A percentile compares a stretch with the other conserved stretches of the same genome.
Conservation (phyloP, 2,113 vertebrate genomes). For the Leptosomus discolor region DNA sequence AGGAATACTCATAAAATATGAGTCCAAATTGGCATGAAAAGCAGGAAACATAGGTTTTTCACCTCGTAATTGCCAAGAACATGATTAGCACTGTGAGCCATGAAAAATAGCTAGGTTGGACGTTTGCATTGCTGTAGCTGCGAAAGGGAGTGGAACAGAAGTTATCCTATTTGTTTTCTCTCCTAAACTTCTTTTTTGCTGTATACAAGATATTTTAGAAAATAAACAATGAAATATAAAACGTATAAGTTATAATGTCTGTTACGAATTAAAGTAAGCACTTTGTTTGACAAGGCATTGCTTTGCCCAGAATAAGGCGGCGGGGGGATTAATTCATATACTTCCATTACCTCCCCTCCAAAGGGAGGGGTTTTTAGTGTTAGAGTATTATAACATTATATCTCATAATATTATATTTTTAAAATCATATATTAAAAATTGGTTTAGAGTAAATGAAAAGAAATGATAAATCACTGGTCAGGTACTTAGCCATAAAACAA, state of each 20-base stretch:
- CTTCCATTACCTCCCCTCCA: background rate
- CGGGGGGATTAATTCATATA: background rate
- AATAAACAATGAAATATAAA: background rate
- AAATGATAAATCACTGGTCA: background rate
- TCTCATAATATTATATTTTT: background rate
- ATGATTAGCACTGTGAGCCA: background rate
- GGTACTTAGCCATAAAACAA: background rate
- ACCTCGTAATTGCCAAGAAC: slow-evolving; percentile 10
- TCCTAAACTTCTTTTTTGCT: background rate
- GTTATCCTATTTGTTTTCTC: background rate
- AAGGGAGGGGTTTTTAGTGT: background rate
- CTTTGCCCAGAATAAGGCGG: background rate
- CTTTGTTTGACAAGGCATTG: background rate
- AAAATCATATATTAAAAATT: background rate
- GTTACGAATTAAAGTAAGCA: background rate
- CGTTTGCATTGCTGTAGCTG: background rate
- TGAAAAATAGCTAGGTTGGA: background rate
- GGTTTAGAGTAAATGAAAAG: background rate
- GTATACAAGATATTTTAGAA: background rate
- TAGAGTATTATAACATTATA: background rate
- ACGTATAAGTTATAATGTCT: background rate
- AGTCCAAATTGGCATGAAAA: slow-evolving; percentile 4
- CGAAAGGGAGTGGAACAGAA: background rate
- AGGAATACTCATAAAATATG: background rate
- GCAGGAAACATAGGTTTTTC: background rate